Base-by-base conservation (phyloP, 2,888 invertebrate genomes). In the Choristoneura rosaceana region DNA sequence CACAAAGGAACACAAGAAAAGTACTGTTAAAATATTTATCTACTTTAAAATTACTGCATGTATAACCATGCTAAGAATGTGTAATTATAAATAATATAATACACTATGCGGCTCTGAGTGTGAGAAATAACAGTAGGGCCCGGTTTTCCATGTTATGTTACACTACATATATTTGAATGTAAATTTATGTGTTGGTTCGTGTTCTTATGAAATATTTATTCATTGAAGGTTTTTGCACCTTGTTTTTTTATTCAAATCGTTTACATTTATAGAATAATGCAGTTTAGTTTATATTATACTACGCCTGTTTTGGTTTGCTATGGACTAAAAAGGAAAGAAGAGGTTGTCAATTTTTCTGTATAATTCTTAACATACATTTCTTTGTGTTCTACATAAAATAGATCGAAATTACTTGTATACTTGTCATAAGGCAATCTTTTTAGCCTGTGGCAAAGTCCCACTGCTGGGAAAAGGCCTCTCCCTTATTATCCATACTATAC, bases 71-170 rank as follows among this genome's bases (percentile, higher is more conserved):
- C 41, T 64, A 43, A 69, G 60, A 73, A 69, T 73, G 58, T 47
- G 52, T 61, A 69, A 73, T 70, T 69, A 73, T 52, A 69, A 65
- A 64, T 69, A 52, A 50, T 69, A 64, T n/a, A 50, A 64, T 64
- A 65, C 43, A 73, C 64, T 65, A 73, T 68, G 50, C 69, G 34
- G 17, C 47, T 25, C 45, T 14, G 58, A 60, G 66, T 66, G 74
- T 73, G 74, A 73, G 69, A 74, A 74, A 58, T 74, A 74, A 74
- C 64, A 55, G 70, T 61, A 67, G 64, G 64, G 70, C 59, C 41
- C 58, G 17, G 69, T 65, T 69, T 62, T 70, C 50, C 47, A 58
- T 14, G 58, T 70, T 43, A 63, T 41, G 55, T 14, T 25, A 10
- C 10, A 63, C 55, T 41, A 62, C 58, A 34, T 8, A 62, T 63